Conservation (phyloP, 2,888 invertebrate genomes). For the Nemapogon koenigi region DNA sequence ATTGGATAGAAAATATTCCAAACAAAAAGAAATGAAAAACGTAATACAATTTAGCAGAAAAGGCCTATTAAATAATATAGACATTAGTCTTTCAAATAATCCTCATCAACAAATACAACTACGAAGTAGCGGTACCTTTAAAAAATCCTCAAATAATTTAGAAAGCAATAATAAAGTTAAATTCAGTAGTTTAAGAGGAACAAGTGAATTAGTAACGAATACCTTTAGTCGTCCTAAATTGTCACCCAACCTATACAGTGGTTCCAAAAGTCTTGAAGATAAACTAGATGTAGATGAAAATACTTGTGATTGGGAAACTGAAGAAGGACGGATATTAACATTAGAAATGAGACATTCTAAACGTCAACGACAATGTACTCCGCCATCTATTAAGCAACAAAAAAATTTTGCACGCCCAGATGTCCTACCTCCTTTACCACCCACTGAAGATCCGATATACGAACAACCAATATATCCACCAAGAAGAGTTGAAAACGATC, state of each 20-base stretch:
- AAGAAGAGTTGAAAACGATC: conserved; percentile 45
- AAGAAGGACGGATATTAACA: conserved; percentile 71
- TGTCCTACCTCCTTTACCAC: conserved; percentile 70
- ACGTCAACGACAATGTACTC: conserved; percentile 70
- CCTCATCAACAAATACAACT: conserved; percentile 65
- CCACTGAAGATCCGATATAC: conserved; percentile 63
- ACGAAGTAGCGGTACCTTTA: conserved; percentile 74
- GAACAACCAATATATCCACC: conserved; percentile 66
- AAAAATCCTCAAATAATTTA: conserved; percentile 47
- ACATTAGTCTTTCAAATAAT: conserved; percentile 24
- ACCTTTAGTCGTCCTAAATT: conserved; percentile 46
- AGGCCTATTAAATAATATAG: conserved; percentile 35
- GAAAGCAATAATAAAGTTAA: conserved; percentile 39
- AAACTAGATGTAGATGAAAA: conserved; percentile 36
- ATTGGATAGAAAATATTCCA: conserved; percentile 76
- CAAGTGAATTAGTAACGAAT: conserved; percentile 71
- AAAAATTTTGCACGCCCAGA: conserved; percentile 68
- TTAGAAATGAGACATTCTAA: conserved; percentile 77
- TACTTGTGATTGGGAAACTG: conserved; percentile 39
- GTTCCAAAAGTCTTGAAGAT: conserved; percentile 33
- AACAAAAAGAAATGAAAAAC: conserved; percentile 37
- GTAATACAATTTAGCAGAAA: conserved; percentile 38
- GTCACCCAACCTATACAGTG: conserved; percentile 30
- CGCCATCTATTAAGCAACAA: conserved; percentile 49
- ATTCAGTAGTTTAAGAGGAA: conserved; percentile 75